Conservation (phyloP, 2,888 invertebrate genomes). For the Rhabditoides inermis region DNA sequence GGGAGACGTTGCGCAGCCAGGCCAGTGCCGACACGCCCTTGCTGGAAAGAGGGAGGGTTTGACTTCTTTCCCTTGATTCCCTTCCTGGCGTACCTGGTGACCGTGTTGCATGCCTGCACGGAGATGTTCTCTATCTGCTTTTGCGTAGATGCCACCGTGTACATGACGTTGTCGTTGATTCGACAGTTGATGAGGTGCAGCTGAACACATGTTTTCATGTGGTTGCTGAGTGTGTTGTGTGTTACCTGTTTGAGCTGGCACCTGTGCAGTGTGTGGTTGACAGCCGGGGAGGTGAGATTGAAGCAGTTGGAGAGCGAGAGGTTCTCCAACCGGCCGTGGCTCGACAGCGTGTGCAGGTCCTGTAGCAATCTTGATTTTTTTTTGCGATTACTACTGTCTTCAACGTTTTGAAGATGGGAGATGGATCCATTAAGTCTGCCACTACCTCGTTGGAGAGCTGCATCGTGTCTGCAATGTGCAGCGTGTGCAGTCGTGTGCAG, state of each 20-base stretch:
- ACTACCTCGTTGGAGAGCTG: constrained; percentile 11
- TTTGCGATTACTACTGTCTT: too few relatives aligned
- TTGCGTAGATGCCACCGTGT: constrained; percentile 16
- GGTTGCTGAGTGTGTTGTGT: not conserved
- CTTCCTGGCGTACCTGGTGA: constrained; percentile 12
- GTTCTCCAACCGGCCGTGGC: constrained; percentile 7
- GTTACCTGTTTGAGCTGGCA: constrained; percentile 18
- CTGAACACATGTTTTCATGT: constrained; percentile 6
- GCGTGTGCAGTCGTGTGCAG: constrained; percentile 8
- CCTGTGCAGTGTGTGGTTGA: constrained; percentile 10
- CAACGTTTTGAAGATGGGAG: too few relatives aligned
- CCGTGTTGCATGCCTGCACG: constrained; percentile 13
- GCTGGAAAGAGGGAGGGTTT: constrained; percentile 7
- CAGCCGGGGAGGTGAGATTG: constrained; percentile 14
- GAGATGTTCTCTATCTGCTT: constrained; percentile 11
- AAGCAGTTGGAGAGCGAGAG: constrained; percentile 17
- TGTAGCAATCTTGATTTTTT: too few relatives aligned
- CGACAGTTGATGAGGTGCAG: constrained; percentile 13
- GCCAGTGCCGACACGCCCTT: constrained; percentile 19
- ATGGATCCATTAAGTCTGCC: not conserved
- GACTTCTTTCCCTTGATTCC: not conserved
- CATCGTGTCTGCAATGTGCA: constrained; percentile 16
- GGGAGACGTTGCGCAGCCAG: constrained; percentile 15
- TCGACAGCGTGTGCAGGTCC: constrained; percentile 9
- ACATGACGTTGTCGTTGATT: constrained; percentile 21